phyloP scores from a whole-genome alignment of 2,113 vertebrate genomes.

The Albula goreensis region DNA sequence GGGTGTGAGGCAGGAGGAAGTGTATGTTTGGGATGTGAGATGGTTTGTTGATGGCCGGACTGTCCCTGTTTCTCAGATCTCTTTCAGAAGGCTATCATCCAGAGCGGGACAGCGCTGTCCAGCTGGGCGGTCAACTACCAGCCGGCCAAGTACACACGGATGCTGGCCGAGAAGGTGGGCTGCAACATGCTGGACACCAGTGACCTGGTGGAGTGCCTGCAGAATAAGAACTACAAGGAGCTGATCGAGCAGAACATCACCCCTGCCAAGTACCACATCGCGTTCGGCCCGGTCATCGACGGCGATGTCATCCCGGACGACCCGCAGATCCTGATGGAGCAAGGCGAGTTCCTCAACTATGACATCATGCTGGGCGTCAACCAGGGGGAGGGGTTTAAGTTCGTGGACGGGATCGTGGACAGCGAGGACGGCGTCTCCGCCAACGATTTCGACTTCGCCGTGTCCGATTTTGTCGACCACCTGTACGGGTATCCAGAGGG shows the following conservation, averaged over 20 bases:
- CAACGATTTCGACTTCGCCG: conserved; percentile 91
- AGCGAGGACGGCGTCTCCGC: conserved; percentile 87
- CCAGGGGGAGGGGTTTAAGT: conserved; percentile 92
- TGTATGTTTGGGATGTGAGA: background rate
- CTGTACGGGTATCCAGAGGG: conserved; percentile 92
- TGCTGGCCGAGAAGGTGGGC: conserved; percentile 89
- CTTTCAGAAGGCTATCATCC: conserved; percentile 97
- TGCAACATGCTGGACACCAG: conserved; percentile 90
- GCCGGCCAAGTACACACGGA: conserved; percentile 90
- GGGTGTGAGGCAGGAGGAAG: background rate
- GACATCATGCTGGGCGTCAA: conserved; percentile 98
- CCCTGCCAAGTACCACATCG: conserved; percentile 93
- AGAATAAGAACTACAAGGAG: conserved; percentile 85
- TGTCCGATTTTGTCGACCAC: conserved; percentile 94
- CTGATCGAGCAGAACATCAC: conserved; percentile 88
- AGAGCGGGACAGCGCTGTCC: conserved; percentile 94
- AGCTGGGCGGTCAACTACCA: conserved; percentile 99
- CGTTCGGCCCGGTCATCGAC: conserved; percentile 96
- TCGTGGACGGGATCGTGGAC: conserved; percentile 91
- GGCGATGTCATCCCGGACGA: conserved; percentile 97
- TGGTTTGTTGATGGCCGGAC: conserved; percentile 16
- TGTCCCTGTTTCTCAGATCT: conserved; percentile 77
- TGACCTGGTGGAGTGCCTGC: conserved; percentile 89
- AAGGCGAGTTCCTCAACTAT: conserved; percentile 98
- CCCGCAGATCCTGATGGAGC: conserved; percentile 98